Percentiles rank a stretch among this genome's conserved stretches.
phyloP scores from a whole-genome alignment of 2,113 vertebrate species.

The Puffinus mauretanicus region DNA sequence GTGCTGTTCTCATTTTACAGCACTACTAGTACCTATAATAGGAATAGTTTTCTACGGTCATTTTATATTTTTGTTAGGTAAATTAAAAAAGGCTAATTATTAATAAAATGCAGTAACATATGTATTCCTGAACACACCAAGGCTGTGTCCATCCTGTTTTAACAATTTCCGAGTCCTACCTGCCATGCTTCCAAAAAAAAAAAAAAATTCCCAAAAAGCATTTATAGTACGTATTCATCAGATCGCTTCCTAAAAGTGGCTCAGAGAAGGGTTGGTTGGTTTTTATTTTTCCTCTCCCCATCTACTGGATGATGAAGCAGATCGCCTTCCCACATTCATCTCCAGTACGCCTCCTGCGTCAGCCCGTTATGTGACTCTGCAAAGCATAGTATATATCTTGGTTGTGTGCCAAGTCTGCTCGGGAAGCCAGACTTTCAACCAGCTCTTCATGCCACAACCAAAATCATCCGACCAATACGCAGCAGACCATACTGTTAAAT shows the following conservation, averaged over 20 bases:
- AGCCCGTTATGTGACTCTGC: conserved; percentile 39
- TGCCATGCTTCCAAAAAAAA: not conserved
- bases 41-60: not conserved
- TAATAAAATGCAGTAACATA: not conserved
- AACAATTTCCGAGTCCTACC: not conserved
- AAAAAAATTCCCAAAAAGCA: not conserved
- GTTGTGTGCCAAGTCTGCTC: conserved; percentile 16
- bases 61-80: not conserved
- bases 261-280: not conserved
- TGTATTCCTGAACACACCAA: too few relatives aligned
- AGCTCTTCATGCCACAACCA: conserved; percentile 2
- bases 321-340: conserved; percentile 37
- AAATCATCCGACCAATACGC: not conserved
- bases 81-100: not conserved
- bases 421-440: conserved; percentile 14
- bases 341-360: not conserved
- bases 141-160: not conserved
- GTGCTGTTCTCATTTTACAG: not conserved
- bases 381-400: conserved; percentile 26
- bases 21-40: not conserved
- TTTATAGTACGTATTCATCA: not conserved
- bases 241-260: conserved; percentile 25
- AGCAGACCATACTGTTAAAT: not conserved
- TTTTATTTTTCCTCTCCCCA: not conserved
- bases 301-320: not conserved